These are phyloP conservation scores for Meriones psammophilus DNA, from an alignment of 2,797 vertebrate genomes.

Conservation along the genomic window DNA sequence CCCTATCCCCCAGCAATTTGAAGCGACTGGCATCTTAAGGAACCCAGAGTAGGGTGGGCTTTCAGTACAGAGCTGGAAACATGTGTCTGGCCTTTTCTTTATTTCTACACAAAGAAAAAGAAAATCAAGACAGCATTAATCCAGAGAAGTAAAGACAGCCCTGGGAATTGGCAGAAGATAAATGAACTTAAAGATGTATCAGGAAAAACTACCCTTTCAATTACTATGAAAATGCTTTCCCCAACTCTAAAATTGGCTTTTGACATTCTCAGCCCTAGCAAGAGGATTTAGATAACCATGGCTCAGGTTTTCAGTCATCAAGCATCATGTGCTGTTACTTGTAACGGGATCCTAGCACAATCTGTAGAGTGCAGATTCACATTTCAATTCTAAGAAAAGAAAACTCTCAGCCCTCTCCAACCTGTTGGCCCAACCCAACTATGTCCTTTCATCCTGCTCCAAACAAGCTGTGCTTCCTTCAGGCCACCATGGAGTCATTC, in stretches of 20 bases:
- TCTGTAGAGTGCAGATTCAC: neutral
- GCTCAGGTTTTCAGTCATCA: conserved; percentile 39
- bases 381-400: neutral
- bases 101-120: conserved; percentile 8
- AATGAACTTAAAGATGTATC: conserved; percentile 50
- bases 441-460: conserved; percentile 43
- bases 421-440: neutral
- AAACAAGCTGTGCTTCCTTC: conserved; percentile 64
- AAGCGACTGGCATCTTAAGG: neutral
- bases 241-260: conserved; percentile 48
- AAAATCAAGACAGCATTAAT: conserved; percentile 48
- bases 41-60: neutral
- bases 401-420: neutral
- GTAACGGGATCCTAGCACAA: neutral
- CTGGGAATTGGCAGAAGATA: conserved; percentile 57
- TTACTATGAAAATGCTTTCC: conserved; percentile 59
- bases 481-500: conserved; percentile 65
- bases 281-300: conserved; percentile 37
- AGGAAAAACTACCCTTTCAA: conserved; percentile 45
- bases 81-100: conserved; percentile 39
- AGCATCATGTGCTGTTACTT: neutral
- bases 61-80: neutral
- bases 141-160: conserved; percentile 62
- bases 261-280: neutral
- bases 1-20: neutral